Evolutionary conservation across 1,140 invertebrate species (phyloP).

Genomic region (Hirudo medicinalis): DNA sequence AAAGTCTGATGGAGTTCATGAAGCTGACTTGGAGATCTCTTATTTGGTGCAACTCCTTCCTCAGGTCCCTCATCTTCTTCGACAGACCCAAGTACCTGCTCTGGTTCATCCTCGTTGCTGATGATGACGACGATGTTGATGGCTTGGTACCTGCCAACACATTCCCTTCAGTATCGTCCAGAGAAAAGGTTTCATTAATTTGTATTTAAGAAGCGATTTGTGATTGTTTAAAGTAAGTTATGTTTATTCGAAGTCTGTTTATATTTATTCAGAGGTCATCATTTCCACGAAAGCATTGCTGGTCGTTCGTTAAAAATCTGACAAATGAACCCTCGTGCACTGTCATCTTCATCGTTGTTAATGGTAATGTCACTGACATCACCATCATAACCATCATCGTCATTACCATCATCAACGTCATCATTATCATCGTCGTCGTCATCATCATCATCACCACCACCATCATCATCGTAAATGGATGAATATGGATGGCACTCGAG

Average conservation of each 20-base stretch:
- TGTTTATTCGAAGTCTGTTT: too few relatives aligned
- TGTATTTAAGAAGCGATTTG: too few relatives aligned
- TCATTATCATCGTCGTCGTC: neutral
- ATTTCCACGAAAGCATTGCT: too few relatives aligned
- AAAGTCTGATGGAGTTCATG: slow-evolving; percentile 2
- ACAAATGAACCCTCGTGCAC: too few relatives aligned
- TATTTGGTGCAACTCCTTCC: slow-evolving; percentile 6
- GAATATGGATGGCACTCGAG: too few relatives aligned
- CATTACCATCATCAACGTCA: neutral
- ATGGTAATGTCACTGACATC: neutral
- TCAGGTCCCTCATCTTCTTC: neutral
- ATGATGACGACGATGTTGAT: neutral
- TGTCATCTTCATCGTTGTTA: neutral
- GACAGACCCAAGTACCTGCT: neutral
- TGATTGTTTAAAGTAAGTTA: too few relatives aligned
- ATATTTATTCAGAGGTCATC: too few relatives aligned
- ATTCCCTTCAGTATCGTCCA: too few relatives aligned
- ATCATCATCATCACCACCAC: neutral
- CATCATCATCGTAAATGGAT: neutral
- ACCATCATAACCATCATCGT: neutral
- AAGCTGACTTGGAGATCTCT: neutral
- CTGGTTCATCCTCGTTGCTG: neutral
- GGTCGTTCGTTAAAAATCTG: too few relatives aligned
- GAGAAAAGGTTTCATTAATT: too few relatives aligned
- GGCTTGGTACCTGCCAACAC: neutral